Evolutionary conservation across 2,888 invertebrate species (phyloP), one percentile per base, ranked within the genome.

Genomic region (Tyria jacobaeae): DNA sequence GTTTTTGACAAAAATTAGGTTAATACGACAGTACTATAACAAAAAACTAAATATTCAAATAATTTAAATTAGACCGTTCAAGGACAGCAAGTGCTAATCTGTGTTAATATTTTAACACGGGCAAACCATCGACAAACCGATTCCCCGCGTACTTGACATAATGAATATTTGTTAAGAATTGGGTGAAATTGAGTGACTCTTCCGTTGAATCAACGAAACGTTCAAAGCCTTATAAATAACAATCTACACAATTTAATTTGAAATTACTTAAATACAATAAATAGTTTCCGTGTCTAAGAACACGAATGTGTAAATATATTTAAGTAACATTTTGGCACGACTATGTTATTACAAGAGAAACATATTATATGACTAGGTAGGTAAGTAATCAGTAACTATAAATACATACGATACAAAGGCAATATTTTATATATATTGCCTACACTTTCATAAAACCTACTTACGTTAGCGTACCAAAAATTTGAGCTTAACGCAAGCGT

Each of bases 281-380:
- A 25, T 44, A 10, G 12, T 21, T 17, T 21, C 21, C 44, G 44
- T 21, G 12, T 21, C 12, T 44, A 44, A 10, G 44, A 12, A 44
- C 44, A 44, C 2, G 21, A 25, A 14, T 15, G 24, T n/a, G 15
- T 39, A 4, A 48, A 41, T 44, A 27, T 57, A 66, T 64, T 68
- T 64, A 56, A 60, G 65, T 57, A 65, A 64, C 27, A 57, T 68
- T 79, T 79, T 79, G 79, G 79, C 79, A 79, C 75, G 64, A 62
- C 27, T 71, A 70, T 53, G 61, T 68, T 67, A 57, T 57, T 68
- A 62, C 64, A 78, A 71, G 64, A 68, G 60, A 68, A 74, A 69
- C 54, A 57, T 58, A 54, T n/a, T n/a, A n/a, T 47, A 64, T 80
- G 80, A 80, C 80, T 80, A 80, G 80, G 65, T 52, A 68, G 49